Evolutionary conservation across 2,113 vertebrate genomes (phyloP), one percentile per base, ranked within the genome.

Genomic region (Ageneiosus marmoratus): DNA sequence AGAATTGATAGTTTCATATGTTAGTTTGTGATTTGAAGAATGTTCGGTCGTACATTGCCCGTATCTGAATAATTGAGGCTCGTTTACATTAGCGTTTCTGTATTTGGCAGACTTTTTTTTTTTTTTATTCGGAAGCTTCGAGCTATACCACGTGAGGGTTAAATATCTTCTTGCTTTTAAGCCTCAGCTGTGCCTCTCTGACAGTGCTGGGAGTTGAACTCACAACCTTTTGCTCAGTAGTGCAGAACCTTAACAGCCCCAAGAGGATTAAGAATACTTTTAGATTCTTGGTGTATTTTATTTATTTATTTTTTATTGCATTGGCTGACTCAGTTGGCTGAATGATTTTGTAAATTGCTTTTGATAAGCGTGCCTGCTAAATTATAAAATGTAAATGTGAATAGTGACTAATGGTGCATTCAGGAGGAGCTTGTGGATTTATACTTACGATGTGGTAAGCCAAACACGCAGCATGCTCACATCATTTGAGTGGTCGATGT

Each of bases 311-410:
- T 48, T 24, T 32, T 12, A 4, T 53, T 34, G 37, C 29, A 55
- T 76, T 37, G 51, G 50, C 32, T 29, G n/a, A n/a, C n/a, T 76
- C 50, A 76, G 73, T 76, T 76, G 50, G 73, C 50, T 76, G 73
- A 76, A 76, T 37, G 73, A 76, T 79, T 79, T 58, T 29, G 62
- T 79, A 79, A 79, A 65, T 63, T 63, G 60, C 78, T 65, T 65
- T 67, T 65, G 78, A 79, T 79, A 79, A 79, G 78, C 51, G 27
- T 60, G 29, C 44, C 60, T 67, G 27, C 46, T 50, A 48, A 79
- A 79, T 79, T 79, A 79, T 63, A 50, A 65, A 79, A 79, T 79
- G 78, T 79, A 79, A 79, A 79, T 79, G 60, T 51, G 78, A 67
- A 18, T 65, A 7, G 60, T 79, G 78, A 67, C 27, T 79, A 62